Evolutionary conservation across 1,140 invertebrate genomes (phyloP).

Genomic region (Drosophila littoralis): DNA sequence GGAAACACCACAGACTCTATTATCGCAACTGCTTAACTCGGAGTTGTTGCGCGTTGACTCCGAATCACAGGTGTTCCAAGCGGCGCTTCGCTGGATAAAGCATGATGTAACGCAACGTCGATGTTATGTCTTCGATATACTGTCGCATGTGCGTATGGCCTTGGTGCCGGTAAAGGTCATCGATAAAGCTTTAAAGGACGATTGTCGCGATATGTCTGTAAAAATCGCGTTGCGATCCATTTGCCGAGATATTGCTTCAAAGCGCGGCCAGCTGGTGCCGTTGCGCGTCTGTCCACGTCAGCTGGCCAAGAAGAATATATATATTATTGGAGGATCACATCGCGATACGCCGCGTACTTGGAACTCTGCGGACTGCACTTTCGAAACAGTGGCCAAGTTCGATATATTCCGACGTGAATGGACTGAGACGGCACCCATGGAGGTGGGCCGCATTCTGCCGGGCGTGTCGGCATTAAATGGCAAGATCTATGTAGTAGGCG

Average conservation of each 20-base stretch:
- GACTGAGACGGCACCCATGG: constrained; percentile 92
- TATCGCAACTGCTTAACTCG: constrained; percentile 92
- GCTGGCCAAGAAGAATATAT: constrained; percentile 94
- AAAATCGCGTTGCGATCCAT: constrained; percentile 92
- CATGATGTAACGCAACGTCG: constrained; percentile 92
- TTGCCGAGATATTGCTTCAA: constrained; percentile 91
- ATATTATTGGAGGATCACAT: constrained; percentile 95
- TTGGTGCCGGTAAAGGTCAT: constrained; percentile 93
- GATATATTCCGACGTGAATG: constrained; percentile 91
- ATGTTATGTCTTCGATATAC: constrained; percentile 94
- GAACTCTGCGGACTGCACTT: constrained; percentile 89
- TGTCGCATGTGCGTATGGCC: constrained; percentile 93
- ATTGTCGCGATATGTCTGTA: constrained; percentile 92
- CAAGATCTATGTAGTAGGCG: constrained; percentile 95
- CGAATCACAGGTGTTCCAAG: constrained; percentile 96
- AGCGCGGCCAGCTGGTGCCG: constrained; percentile 91
- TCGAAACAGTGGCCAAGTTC: constrained; percentile 92
- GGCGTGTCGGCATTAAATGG: constrained; percentile 95
- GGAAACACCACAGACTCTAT: constrained; percentile 92
- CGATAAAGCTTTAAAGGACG: constrained; percentile 91
- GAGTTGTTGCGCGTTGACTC: constrained; percentile 95
- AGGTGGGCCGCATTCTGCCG: constrained; percentile 94
- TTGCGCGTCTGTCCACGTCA: constrained; percentile 91
- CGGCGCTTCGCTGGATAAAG: constrained; percentile 95
- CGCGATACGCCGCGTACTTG: constrained; percentile 87